These are phyloP conservation scores for Drosophila meridiana DNA, from an alignment of 2,888 invertebrate species.

Conservation along the genomic window DNA sequence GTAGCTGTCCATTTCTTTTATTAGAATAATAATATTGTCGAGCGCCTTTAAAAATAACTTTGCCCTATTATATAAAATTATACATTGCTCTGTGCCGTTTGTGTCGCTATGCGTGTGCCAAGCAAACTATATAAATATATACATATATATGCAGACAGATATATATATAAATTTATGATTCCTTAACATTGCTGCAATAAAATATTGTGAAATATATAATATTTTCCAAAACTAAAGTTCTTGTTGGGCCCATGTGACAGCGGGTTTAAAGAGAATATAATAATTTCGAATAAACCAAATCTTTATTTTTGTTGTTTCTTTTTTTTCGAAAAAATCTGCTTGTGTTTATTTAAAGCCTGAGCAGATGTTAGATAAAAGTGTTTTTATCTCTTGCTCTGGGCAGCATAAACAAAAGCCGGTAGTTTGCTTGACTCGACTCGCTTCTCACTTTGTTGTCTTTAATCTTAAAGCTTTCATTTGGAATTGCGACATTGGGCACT, in stretches of 20 bases:
- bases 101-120: conserved; percentile 78
- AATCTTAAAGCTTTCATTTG: conserved; percentile 6
- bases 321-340: conserved; percentile 7
- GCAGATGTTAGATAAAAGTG: conserved; percentile 46
- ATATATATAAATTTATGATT: conserved; percentile 39
- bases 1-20: conserved; percentile 72
- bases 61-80: conserved; percentile 83
- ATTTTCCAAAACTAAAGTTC: background rate
- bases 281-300: conserved; percentile 19
- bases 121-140: conserved; percentile 11
- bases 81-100: conserved; percentile 68
- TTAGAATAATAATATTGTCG: conserved; percentile 78
- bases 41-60: conserved; percentile 80
- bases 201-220: conserved; percentile 1
- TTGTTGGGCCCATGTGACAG: background rate
- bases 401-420: conserved; percentile 60
- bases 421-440: background rate
- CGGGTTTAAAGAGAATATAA: conserved; percentile 5
- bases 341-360: conserved; percentile 53
- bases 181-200: conserved; percentile 32
- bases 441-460: conserved; percentile 11
- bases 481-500: background rate
- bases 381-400: conserved; percentile 35
- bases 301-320: background rate
- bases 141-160: conserved; percentile 1